Conservation (phyloP, 2,797 vertebrate genomes). For the Esox masquinongy region DNA sequence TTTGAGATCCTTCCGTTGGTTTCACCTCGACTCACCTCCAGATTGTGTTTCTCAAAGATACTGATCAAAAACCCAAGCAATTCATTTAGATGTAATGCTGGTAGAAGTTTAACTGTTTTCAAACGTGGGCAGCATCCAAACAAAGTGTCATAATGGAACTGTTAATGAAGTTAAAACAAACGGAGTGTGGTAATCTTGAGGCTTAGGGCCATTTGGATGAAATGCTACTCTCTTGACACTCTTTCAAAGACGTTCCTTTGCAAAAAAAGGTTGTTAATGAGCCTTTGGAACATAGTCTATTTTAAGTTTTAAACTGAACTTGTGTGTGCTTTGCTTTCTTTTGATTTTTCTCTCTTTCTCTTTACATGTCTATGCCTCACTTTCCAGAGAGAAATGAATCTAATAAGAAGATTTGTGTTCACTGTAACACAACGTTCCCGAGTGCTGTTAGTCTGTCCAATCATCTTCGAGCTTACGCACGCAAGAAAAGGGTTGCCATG, state of each 20-base stretch:
- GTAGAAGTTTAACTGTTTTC: neutral
- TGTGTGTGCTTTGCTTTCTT: constrained; percentile 8
- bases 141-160: neutral
- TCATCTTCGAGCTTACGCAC: constrained; percentile 83
- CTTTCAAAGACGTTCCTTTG: constrained; percentile 9
- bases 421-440: constrained; percentile 85
- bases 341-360: neutral
- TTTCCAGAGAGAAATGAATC: constrained; percentile 55
- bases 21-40: constrained; percentile 21
- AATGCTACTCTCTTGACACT: constrained; percentile 7
- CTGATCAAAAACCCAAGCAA: neutral
- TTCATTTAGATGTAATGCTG: neutral
- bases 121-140: constrained; percentile 4
- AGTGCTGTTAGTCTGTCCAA: constrained; percentile 85
- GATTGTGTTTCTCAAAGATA: neutral
- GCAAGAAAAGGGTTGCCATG: constrained; percentile 86
- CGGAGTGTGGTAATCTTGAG: constrained; percentile 1
- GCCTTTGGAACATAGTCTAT: constrained; percentile 13
- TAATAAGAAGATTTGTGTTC: constrained; percentile 72
- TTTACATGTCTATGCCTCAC: constrained; percentile 19
- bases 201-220: constrained; percentile 1
- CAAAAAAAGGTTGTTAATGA: constrained; percentile 5
- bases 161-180: constrained; percentile 22
- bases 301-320: constrained; percentile 13
- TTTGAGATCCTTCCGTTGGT: neutral